Conservation (phyloP, 2,888 invertebrate species). For the Abrostola tripartita region DNA sequence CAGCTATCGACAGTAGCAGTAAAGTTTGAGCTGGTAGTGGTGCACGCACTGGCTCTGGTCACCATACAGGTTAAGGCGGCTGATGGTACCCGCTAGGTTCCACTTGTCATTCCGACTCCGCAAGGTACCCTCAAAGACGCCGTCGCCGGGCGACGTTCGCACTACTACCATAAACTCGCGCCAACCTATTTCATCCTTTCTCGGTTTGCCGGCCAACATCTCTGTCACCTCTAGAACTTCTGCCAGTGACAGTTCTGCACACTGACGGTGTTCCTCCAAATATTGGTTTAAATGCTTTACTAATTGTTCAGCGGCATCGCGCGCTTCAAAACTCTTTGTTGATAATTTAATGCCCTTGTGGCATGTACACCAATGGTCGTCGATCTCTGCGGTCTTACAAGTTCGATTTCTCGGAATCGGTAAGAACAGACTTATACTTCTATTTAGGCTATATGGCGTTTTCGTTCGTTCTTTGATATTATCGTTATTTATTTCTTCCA, state of each 20-base stretch:
- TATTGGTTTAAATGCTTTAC: conserved; percentile 90
- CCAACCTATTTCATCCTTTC: conserved; percentile 78
- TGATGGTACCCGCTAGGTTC: conserved; percentile 91
- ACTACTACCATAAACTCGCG: conserved; percentile 90
- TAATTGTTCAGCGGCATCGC: conserved; percentile 89
- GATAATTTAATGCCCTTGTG: conserved; percentile 90
- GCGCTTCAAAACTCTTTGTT: conserved; percentile 85
- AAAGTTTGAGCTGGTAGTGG: conserved; percentile 92
- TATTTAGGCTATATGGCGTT: conserved; percentile 74
- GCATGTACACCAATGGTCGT: conserved; percentile 96
- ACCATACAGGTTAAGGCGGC: conserved; percentile 94
- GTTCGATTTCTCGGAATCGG: conserved; percentile 91
- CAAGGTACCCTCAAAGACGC: conserved; percentile 94
- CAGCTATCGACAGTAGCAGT: conserved; percentile 90
- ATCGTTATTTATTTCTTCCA: conserved; percentile 79
- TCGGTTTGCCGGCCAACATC: conserved; percentile 81
- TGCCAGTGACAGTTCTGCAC: conserved; percentile 89
- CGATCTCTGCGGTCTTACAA: conserved; percentile 93
- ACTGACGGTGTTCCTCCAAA: conserved; percentile 89
- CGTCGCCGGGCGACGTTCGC: conserved; percentile 90
- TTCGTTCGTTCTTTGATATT: conserved; percentile 73
- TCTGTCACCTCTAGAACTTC: conserved; percentile 91
- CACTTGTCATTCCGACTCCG: conserved; percentile 71
- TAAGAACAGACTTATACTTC: conserved; percentile 93
- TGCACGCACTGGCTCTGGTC: conserved; percentile 93